Evolutionary conservation across 2,888 invertebrate species (phyloP), one percentile per base, ranked within the genome.

Genomic region (Rhyacophila evoluta): DNA sequence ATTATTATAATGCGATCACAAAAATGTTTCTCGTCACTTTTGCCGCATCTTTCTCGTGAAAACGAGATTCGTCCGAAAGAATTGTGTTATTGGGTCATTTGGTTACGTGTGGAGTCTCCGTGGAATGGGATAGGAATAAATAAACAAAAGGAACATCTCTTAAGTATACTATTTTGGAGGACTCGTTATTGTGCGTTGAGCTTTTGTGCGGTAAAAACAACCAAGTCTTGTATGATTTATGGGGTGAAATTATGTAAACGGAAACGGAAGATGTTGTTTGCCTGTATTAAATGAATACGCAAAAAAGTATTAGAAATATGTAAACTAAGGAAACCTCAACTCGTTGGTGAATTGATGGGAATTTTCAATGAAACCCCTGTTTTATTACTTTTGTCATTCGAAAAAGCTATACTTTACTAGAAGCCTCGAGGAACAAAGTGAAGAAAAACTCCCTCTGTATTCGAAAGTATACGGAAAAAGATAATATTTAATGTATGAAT

Each of bases 51-150:
- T 10, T 19, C 55, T 55, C 19, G 55, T 25, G 55, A 55, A 55
- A 55, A 55, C 55, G 55, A 55, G 55, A 55, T 55, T 55, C 55
- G 55, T 55, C 55, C 73, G 71, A 77, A 73, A 73, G 69, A 77
- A 73, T 67, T 67, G 72, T 73, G 77, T 77, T 77, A 77, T 77
- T 77, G 73, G 77, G 77, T 77, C 77, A 73, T 73, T 33, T 67
- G 73, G 37, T 73, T 27, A 73, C 73, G 29, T 37, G 67, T 11
- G 72, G 37, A 72, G 72, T 69, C 55, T 55, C 55, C 55, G 38
- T 41, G 55, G 55, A 55, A 55, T 55, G 55, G 19, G 55, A 55
- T 55, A 55, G 25, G 55, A 55, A 55, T 55, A 55, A 25, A 55
- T 25, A 55, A 55, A 55, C 55, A 55, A 55, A 55, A 55, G 25